Percentiles rank a stretch among this genome's conserved stretches.
Conservation (phyloP, 2,113 vertebrate genomes). For the Nannobrachium achirus region DNA sequence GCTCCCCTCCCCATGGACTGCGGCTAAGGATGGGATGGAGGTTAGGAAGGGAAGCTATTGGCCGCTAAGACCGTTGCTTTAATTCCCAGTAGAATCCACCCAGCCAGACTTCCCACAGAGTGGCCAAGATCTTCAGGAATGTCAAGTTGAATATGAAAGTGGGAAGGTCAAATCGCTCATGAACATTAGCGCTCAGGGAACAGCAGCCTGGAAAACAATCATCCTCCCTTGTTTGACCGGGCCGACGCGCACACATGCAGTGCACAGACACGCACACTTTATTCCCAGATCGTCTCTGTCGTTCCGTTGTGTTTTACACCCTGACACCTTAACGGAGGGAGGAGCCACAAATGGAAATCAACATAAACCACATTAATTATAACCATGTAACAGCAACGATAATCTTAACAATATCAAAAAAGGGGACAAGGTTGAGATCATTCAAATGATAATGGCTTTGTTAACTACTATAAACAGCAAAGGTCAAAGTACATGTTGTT, state of each 20-base stretch:
- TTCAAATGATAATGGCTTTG: constrained; percentile 73
- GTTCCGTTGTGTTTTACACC: constrained; percentile 60
- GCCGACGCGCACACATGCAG: constrained; percentile 2
- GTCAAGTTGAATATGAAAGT: constrained; percentile 77
- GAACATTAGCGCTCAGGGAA: constrained; percentile 69
- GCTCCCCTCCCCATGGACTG: constrained; percentile 62
- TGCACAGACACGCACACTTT: neutral
- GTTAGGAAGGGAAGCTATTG: constrained; percentile 67
- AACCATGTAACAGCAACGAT: constrained; percentile 77
- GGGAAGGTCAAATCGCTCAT: constrained; percentile 77
- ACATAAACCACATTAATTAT: constrained; percentile 75
- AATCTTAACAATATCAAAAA: constrained; percentile 78
- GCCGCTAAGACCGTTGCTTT: constrained; percentile 64
- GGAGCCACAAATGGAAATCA: constrained; percentile 75
- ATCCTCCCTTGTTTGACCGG: constrained; percentile 57
- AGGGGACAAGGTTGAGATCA: constrained; percentile 66
- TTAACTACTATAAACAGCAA: constrained; percentile 77
- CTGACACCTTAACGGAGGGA: constrained; percentile 65
- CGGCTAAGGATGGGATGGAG: constrained; percentile 69
- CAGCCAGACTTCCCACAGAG: constrained; percentile 80
- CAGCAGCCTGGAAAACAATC: constrained; percentile 75
- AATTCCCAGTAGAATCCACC: constrained; percentile 75
- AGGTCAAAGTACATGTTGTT: constrained; percentile 67
- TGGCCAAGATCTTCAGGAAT: constrained; percentile 79
- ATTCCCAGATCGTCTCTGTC: constrained; percentile 43